Base-by-base conservation (phyloP, 2,888 invertebrate species). In the Cybosia mesomella region DNA sequence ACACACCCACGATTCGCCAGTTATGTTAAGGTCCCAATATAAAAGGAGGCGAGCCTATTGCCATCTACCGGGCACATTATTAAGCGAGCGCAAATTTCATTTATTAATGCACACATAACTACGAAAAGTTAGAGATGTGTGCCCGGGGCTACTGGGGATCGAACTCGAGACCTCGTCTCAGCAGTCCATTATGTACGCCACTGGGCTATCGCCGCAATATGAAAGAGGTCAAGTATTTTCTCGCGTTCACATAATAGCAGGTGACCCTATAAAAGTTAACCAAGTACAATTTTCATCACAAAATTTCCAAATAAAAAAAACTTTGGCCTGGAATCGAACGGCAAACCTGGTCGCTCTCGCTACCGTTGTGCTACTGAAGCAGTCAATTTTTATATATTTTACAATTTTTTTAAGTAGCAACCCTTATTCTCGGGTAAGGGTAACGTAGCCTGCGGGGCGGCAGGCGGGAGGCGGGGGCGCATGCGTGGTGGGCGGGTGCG, bases 401-500 rank as follows among this genome's bases (percentile, higher is more conserved):
- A 34, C 32, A 39, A 67, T 58, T 73, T 73, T 80, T 71, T 58
- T 8, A 18, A 18, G n/a, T 49, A 66, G 74, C 76, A 80, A 78
- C 79, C 79, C 80, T 71, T 58, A 58, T 49, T 22, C 36, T 62
- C 57, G 62, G 24, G 66, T 67, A 72, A 71, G 62, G 32, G 68
- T 54, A 67, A 13, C 65, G 68, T 61, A 66, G 66, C 24, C 11
- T n/a, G 62, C 22, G 24, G 63, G 24, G 59, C 11, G 39, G 49
- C 43, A 34, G 1, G 58, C 13, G 54, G 58, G 57, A 39, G 59
- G 67, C 67, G 61, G 65, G 71, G 70, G 68, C 80, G 77, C 78
- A 73, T 76, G 83, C 76, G 79, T 65, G 80, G 21, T 71, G 67
- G 66, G 79, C 67, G 34, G 59, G 72, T 62, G 57, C 71, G 83